These are phyloP conservation scores for Brevimyrus niger DNA, from an alignment of 2,113 vertebrate species.

Conservation along the genomic window DNA sequence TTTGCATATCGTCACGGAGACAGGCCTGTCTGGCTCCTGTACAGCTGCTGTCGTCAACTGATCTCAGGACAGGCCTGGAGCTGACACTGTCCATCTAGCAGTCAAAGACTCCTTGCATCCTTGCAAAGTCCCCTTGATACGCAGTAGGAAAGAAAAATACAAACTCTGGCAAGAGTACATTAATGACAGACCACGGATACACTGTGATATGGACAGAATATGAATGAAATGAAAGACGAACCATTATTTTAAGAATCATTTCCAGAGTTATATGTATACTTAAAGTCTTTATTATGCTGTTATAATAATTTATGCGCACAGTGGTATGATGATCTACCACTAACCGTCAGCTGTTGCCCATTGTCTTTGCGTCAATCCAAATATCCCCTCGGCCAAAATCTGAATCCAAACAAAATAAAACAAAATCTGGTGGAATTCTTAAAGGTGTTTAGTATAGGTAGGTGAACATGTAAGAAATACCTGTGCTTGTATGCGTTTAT, in stretches of 20 bases:
- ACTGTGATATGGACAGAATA: background rate
- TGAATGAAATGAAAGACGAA: background rate
- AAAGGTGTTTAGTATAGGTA: background rate
- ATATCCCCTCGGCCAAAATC: background rate
- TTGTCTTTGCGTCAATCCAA: background rate
- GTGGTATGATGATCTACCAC: background rate
- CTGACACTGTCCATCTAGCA: slow-evolving; percentile 5
- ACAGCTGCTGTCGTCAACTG: slow-evolving; percentile 7
- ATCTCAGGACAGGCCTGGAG: background rate
- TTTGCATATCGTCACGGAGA: slow-evolving; percentile 21
- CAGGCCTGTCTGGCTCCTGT: slow-evolving; percentile 9
- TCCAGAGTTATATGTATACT: background rate
- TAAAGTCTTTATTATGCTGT: background rate
- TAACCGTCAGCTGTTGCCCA: background rate
- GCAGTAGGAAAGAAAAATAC: background rate
- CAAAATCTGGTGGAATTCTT: background rate
- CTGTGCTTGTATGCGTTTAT: background rate
- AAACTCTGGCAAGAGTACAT: background rate
- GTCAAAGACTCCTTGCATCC: slow-evolving; percentile 7
- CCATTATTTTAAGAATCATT: background rate
- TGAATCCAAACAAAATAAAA: background rate
- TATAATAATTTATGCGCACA: background rate
- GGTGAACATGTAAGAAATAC: background rate
- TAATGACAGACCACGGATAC: background rate
- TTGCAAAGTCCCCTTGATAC: background rate